phyloP scores from a whole-genome alignment of 1,140 invertebrate genomes.

The Diorhabda sublineata region DNA sequence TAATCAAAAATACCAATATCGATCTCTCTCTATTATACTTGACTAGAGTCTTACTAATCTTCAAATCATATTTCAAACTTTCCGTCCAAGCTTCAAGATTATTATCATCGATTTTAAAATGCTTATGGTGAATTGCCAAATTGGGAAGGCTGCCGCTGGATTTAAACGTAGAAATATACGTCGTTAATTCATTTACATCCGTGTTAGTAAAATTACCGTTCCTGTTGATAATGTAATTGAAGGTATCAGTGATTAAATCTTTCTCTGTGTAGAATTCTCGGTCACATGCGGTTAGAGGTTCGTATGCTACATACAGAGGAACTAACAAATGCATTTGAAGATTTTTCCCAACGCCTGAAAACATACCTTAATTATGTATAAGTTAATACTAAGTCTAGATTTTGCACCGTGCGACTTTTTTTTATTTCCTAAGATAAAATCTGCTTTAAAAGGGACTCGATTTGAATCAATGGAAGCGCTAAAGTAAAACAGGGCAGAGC shows the following conservation, averaged over 20 bases:
- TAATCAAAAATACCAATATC: constrained; percentile 50
- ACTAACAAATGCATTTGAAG: constrained; percentile 51
- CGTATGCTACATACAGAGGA: constrained; percentile 25
- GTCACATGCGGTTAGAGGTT: constrained; percentile 13
- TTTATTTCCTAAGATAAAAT: neutral
- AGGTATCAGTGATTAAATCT: constrained; percentile 28
- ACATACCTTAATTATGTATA: neutral
- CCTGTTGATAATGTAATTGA: constrained; percentile 30
- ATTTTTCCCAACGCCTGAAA: constrained; percentile 52
- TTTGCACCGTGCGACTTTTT: neutral
- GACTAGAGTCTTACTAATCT: constrained; percentile 16
- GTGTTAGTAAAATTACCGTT: constrained; percentile 26
- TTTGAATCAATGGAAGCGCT: neutral
- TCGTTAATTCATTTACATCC: constrained; percentile 28
- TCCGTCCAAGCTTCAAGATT: constrained; percentile 22
- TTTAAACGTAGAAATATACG: constrained; percentile 23
- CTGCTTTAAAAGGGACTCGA: neutral
- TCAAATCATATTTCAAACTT: constrained; percentile 17
- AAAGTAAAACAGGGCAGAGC: neutral
- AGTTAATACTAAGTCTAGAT: neutral
- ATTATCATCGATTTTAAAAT: constrained; percentile 29
- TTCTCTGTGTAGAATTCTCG: constrained; percentile 20
- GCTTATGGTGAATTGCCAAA: constrained; percentile 26
- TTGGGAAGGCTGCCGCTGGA: constrained; percentile 19
- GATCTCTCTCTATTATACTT: constrained; percentile 19